phyloP scores from a whole-genome alignment of 2,888 invertebrate species.

The Calameuta filiformis region DNA sequence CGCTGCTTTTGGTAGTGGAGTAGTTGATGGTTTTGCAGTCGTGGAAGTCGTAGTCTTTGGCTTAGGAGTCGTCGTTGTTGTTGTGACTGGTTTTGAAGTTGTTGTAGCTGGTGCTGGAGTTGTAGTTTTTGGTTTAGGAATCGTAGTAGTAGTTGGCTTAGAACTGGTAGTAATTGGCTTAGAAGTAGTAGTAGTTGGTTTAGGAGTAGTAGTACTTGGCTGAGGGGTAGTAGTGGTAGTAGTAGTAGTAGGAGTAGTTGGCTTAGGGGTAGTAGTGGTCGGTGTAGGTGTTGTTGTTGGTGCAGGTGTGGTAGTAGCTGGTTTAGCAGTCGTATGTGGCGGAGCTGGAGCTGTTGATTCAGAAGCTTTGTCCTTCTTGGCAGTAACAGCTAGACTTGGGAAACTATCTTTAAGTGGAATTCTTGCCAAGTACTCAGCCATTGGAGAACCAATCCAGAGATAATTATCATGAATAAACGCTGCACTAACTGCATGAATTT shows the following conservation, averaged over 20 bases:
- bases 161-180: slow-evolving; percentile 28
- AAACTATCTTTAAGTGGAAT: slow-evolving; percentile 70
- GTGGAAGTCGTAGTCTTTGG: slow-evolving; percentile 11
- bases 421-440: slow-evolving; percentile 74
- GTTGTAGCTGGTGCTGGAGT: slow-evolving; percentile 33
- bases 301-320: slow-evolving; percentile 25
- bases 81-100: slow-evolving; percentile 36
- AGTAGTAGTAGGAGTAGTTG: slow-evolving; percentile 21
- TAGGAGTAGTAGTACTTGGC: slow-evolving; percentile 32
- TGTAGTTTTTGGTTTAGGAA: slow-evolving; percentile 17
- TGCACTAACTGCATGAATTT: slow-evolving; percentile 72
- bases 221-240: slow-evolving; percentile 15
- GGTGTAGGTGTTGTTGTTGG: slow-evolving; percentile 22
- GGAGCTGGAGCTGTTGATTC: background rate
- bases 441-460: slow-evolving; percentile 78
- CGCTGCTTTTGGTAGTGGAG: background rate
- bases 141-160: background rate
- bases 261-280: slow-evolving; percentile 23
- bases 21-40: slow-evolving; percentile 15
- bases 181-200: slow-evolving; percentile 30
- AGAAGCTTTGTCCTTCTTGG: background rate
- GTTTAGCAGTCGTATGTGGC: slow-evolving; percentile 29
- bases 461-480: slow-evolving; percentile 74
- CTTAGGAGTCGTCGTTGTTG: slow-evolving; percentile 27
- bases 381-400: slow-evolving; percentile 32